Conservation (phyloP, 1,140 invertebrate species). For the Coenobita brevimanus region DNA sequence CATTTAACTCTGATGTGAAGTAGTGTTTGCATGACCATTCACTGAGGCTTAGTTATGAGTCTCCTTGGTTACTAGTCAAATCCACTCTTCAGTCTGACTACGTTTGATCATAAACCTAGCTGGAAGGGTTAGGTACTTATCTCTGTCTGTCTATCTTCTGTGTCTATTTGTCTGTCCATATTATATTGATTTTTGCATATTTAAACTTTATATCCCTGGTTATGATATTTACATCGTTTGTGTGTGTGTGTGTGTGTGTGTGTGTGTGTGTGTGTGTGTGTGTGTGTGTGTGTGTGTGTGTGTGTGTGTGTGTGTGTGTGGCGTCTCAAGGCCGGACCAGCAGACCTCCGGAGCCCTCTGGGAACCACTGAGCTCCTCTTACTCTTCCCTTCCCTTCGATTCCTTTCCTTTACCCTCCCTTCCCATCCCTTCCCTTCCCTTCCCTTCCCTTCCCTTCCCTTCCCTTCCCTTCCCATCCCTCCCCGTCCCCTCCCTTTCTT, state of each 20-base stretch:
- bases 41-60: no score
- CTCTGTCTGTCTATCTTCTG: no score
- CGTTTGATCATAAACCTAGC: no score
- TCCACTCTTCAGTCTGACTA: no score
- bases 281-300: slow-evolving; percentile 10
- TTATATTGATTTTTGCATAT: no score
- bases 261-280: background rate
- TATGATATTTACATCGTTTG: no score
- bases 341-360: background rate
- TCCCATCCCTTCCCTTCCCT: background rate
- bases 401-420: background rate
- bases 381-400: background rate
- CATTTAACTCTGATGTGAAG: no score
- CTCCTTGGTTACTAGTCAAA: no score
- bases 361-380: background rate
- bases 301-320: background rate
- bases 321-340: background rate
- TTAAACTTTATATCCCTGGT: no score
- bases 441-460: background rate
- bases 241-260: background rate
- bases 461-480: background rate
- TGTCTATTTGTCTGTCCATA: no score
- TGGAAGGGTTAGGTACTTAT: no score
- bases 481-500: background rate
- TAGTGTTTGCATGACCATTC: no score